phyloP scores from a whole-genome alignment of 1,140 invertebrate genomes.

The Brachionus calyciflorus region DNA sequence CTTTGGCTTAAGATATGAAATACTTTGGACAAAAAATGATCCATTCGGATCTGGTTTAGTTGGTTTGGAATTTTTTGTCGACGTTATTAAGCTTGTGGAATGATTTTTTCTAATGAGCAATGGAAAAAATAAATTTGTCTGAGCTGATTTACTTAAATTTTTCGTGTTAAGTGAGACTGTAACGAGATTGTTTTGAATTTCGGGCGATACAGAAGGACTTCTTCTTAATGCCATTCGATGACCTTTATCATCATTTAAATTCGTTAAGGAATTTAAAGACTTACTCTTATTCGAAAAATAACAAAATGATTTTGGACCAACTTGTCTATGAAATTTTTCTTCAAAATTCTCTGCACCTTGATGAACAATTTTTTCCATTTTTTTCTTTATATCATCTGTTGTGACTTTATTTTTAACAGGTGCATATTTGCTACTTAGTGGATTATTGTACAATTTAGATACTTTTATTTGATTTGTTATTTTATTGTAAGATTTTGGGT shows the following conservation, averaged over 20 bases:
- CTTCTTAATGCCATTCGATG: background rate
- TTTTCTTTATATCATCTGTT: background rate
- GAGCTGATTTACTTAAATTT: background rate
- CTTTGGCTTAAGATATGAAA: constrained; percentile 28
- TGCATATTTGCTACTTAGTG: background rate
- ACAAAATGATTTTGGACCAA: constrained; percentile 3
- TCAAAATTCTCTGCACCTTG: background rate
- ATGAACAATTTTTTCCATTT: constrained; percentile 24
- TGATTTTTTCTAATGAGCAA: constrained; percentile 4
- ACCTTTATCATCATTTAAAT: background rate
- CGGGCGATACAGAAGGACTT: background rate
- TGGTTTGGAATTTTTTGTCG: background rate
- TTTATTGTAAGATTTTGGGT: background rate
- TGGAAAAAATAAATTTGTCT: constrained; percentile 21
- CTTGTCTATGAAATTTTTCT: constrained; percentile 15
- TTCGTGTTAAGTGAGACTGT: background rate
- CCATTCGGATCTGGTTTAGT: background rate
- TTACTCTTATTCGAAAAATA: constrained; percentile 21
- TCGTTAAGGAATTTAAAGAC: background rate
- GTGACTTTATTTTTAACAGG: background rate
- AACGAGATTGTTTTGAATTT: constrained; percentile 1
- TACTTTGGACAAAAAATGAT: constrained; percentile 32
- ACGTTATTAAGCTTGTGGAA: background rate
- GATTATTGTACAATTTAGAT: background rate
- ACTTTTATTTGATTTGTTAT: background rate